Percentiles rank a stretch among this genome's conserved stretches.
Evolutionary conservation across 1,140 invertebrate species (phyloP).

Genomic region (Apis florea): DNA sequence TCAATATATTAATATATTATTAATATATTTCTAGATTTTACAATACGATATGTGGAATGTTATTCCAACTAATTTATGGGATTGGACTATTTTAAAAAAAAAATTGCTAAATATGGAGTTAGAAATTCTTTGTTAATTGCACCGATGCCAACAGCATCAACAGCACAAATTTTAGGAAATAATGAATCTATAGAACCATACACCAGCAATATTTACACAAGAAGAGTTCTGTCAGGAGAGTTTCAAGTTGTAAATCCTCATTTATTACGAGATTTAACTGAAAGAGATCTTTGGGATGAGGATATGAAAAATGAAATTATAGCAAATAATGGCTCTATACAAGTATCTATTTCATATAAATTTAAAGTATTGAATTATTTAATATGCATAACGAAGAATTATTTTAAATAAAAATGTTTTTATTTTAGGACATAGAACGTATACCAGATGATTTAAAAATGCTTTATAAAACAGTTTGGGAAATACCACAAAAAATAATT

Average conservation of each 20-base stretch:
- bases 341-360: slow-evolving; percentile 74
- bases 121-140: slow-evolving; percentile 97
- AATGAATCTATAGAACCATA: slow-evolving; percentile 99
- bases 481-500: slow-evolving; percentile 96
- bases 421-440: slow-evolving; percentile 74
- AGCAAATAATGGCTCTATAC: slow-evolving; percentile 95
- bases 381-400: neutral
- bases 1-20: slow-evolving; percentile 9
- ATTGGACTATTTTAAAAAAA: slow-evolving; percentile 93
- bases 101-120: slow-evolving; percentile 95
- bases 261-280: slow-evolving; percentile 95
- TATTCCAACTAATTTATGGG: slow-evolving; percentile 92
- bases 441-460: slow-evolving; percentile 95
- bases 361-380: neutral
- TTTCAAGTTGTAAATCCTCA: slow-evolving; percentile 98
- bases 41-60: slow-evolving; percentile 99
- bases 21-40: slow-evolving; percentile 84
- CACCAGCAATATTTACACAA: slow-evolving; percentile 97
- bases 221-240: slow-evolving; percentile 95
- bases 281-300: slow-evolving; percentile 95
- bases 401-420: neutral
- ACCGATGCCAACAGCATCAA: slow-evolving; percentile 99
- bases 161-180: slow-evolving; percentile 99
- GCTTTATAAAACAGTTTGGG: slow-evolving; percentile 99
- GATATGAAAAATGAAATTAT: slow-evolving; percentile 98